phyloP scores from a whole-genome alignment of 37 sponge, comb jelly and placozoan genomes.

The Diacarnus erythraeanus region DNA sequence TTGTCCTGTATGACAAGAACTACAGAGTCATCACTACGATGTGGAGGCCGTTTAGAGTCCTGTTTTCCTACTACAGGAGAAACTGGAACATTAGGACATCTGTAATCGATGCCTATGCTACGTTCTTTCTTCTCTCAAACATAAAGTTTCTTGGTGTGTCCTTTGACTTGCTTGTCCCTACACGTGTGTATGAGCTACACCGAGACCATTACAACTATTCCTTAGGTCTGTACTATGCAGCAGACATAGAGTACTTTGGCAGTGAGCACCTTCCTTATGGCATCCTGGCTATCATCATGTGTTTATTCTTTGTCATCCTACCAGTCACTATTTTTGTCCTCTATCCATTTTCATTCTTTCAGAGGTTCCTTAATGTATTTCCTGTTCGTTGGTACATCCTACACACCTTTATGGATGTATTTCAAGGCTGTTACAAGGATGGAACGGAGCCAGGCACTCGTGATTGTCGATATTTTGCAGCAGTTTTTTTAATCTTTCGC shows the following conservation, averaged over 20 bases:
- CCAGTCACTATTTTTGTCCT: not conserved
- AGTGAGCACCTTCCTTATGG: not conserved
- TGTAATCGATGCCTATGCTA: constrained; percentile 42
- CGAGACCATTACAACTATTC: not conserved
- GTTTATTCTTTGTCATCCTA: not conserved
- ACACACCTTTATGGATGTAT: not conserved
- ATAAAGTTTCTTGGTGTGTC: constrained; percentile 48
- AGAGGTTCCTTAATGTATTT: not conserved
- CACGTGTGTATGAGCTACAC: constrained; percentile 2
- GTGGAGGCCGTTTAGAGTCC: constrained; percentile 12
- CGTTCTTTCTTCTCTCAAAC: constrained; percentile 60
- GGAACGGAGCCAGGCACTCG: not conserved
- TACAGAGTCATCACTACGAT: not conserved
- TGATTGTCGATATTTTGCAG: not conserved
- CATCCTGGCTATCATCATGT: not conserved
- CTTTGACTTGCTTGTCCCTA: constrained; percentile 36
- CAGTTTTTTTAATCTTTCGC: not conserved
- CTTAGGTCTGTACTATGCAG: not conserved
- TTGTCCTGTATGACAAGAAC: constrained; percentile 12
- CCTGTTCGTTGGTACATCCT: not conserved
- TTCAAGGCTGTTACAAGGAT: not conserved
- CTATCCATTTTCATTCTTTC: not conserved
- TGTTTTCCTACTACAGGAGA: constrained; percentile 25
- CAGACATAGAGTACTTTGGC: not conserved
- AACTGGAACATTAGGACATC: constrained; percentile 42